Evolutionary conservation across 2,888 invertebrate species (phyloP), one percentile per base, ranked within the genome.

Genomic region (Ectemnius lituratus): DNA sequence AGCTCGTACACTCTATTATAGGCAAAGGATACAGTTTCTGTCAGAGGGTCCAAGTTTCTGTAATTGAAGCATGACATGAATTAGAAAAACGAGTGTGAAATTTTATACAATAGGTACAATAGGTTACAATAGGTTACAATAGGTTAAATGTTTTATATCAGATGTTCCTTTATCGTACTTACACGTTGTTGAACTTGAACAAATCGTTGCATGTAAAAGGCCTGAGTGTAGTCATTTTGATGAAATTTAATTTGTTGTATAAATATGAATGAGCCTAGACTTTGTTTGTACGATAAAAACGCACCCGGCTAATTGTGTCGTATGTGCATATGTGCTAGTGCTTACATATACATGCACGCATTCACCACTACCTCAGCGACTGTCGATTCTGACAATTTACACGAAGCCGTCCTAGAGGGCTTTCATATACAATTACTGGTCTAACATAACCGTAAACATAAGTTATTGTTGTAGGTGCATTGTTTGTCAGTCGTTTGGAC

Each of bases 111-210:
- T 20, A 20, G 20, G 20, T 2, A 20, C 20, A 20, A 20, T 56
- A 11, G n/a, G 28, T 52, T 56, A 49, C 16, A 27, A 62, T n/a
- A n/a, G n/a, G n/a, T n/a, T n/a, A 62, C 5, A 6, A 16, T 14
- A 11, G 16, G 37, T 37, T 37, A 52, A 52, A 14, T 37, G 11
- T 37, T 2, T 6, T 37, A 37, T 37, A 37, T 37, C 2, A 37
- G 0, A 37, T 8, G 11, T 37, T 37, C 11, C 37, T 37, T 2
- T 37, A 37, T 37, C 73, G 70, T 84, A 94, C 96, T 94, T 93
- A 97, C 97, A 98, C 97, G 89, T 96, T 97, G 90, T 98, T 98
- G 90, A 98, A 98, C 92, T 95, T 96, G 88, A 98, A 95, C 93
- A 99, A 94, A 92, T 99, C 99, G 90, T 97, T 95, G 89, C 98